Evolutionary conservation across 2,797 vertebrate genomes (phyloP).

Genomic region (Melanotaenia parkinsoni): DNA sequence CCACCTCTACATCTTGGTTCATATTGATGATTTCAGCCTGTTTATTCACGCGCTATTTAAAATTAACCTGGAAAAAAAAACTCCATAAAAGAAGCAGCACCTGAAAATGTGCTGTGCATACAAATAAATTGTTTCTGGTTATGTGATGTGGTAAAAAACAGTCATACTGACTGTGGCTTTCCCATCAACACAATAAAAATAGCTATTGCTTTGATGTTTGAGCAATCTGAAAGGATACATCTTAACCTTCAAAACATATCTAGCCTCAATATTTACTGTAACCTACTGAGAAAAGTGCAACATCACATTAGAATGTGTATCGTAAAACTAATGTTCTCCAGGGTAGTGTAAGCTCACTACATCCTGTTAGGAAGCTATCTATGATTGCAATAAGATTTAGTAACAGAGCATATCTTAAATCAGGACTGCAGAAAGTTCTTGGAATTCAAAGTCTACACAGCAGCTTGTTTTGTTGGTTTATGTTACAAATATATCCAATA

Average conservation of each 20-base stretch:
- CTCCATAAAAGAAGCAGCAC: background rate
- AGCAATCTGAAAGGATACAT: slow-evolving; percentile 3
- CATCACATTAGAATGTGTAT: slow-evolving; percentile 54
- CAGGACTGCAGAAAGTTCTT: slow-evolving; percentile 4
- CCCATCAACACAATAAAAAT: slow-evolving; percentile 6
- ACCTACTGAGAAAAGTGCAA: slow-evolving; percentile 27
- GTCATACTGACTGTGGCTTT: slow-evolving; percentile 24
- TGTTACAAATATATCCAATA: slow-evolving; percentile 21
- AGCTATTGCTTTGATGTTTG: background rate
- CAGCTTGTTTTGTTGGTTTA: slow-evolving; percentile 20
- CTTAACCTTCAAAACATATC: slow-evolving; percentile 15
- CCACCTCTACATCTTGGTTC: background rate
- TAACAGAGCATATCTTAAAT: slow-evolving; percentile 18
- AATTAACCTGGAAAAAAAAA: background rate
- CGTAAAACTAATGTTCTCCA: slow-evolving; percentile 61
- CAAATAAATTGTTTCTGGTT: slow-evolving; percentile 6
- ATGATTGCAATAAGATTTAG: slow-evolving; percentile 41
- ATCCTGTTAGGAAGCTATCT: slow-evolving; percentile 60
- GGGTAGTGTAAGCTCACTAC: slow-evolving; percentile 46
- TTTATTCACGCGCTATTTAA: background rate
- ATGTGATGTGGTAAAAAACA: slow-evolving; percentile 34
- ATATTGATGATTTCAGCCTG: background rate
- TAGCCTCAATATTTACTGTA: slow-evolving; percentile 14
- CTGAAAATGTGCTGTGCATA: background rate
- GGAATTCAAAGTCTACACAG: slow-evolving; percentile 23